Evolutionary conservation across 2,888 invertebrate species (phyloP).

Genomic region (Argyresthia goedartella): DNA sequence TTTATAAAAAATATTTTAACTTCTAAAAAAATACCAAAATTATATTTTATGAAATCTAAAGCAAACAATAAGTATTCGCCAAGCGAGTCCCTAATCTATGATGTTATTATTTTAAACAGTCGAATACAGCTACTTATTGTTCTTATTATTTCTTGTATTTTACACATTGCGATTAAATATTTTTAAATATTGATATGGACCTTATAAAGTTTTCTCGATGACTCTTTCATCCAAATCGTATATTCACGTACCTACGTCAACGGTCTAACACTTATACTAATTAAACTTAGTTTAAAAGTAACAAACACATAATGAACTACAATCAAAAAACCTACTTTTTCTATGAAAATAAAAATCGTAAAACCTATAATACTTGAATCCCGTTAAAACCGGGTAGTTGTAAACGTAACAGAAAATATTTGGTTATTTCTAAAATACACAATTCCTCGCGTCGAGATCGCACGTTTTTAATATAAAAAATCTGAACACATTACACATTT

Average conservation of each 20-base stretch:
- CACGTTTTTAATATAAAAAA: constrained; percentile 35
- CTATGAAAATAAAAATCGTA: constrained; percentile 22
- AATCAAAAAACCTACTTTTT: constrained; percentile 31
- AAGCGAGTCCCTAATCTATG: constrained; percentile 2
- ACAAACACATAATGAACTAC: constrained; percentile 8
- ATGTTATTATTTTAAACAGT: constrained; percentile 25
- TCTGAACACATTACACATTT: constrained; percentile 59
- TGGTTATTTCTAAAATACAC: constrained; percentile 49
- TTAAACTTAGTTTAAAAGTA: not conserved
- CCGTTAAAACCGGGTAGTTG: constrained; percentile 61
- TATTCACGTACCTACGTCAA: constrained; percentile 27
- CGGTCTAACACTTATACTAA: constrained; percentile 41
- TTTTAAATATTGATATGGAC: constrained; percentile 68
- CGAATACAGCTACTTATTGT: constrained; percentile 65
- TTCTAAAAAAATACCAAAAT: not conserved
- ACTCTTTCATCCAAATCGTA: constrained; percentile 30
- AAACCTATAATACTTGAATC: constrained; percentile 62
- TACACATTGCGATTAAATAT: constrained; percentile 63
- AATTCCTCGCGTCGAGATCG: constrained; percentile 33
- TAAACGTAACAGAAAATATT: constrained; percentile 37
- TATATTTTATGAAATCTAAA: not conserved
- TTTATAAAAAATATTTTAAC: not conserved
- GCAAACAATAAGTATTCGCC: not conserved
- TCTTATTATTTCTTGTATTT: constrained; percentile 44
- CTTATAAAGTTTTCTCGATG: constrained; percentile 63